Base-by-base conservation (phyloP, 2,888 invertebrate species). In the Ischnus inquisitorius region DNA sequence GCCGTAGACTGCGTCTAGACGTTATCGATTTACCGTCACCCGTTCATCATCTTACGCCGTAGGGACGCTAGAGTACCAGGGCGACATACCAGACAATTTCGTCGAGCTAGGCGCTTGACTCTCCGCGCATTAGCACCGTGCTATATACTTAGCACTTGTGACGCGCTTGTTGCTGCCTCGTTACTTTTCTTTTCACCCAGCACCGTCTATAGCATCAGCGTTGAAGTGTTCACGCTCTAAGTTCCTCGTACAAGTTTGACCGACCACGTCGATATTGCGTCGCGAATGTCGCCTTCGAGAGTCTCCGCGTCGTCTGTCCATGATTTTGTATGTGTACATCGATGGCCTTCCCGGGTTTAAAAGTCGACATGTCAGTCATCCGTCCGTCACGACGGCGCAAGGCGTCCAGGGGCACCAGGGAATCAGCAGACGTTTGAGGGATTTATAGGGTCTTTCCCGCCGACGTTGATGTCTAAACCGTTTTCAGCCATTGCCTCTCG, bases 341-440 rank as follows among this genome's bases (percentile, higher is more conserved):
- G 14, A 22, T 34, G 39, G 34, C 64, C n/a, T n/a, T n/a, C 25
- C 6, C 41, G 22, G 28, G 22, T 14, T 28, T 6, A 46, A 79
- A 62, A 54, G 54, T 69, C 71, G 81, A 88, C 89, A 88, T 88
- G 93, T 93, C 93, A 92, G 90, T 93, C 93, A 93, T 90, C 90
- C 89, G 92, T 93, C 92, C 92, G 93, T 93, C 93, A 93, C 92
- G 92, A 91, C 91, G 92, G 92, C 93, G 92, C 91, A 90, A 91
- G 89, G 90, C 89, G 91, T 88, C 90, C 90, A 86, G 85, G 82
- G 41, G 88, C 92, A 93, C 91, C 93, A 93, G 93, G 93, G 89
- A 78, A 93, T 78, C 90, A 93, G 92, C 93, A 93, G 91, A 92
- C 91, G 91, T 91, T 92, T 92, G 93, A 93, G 92, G 92, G 90